phyloP scores from a whole-genome alignment of 2,888 invertebrate genomes.

The Vanessa cardui region DNA sequence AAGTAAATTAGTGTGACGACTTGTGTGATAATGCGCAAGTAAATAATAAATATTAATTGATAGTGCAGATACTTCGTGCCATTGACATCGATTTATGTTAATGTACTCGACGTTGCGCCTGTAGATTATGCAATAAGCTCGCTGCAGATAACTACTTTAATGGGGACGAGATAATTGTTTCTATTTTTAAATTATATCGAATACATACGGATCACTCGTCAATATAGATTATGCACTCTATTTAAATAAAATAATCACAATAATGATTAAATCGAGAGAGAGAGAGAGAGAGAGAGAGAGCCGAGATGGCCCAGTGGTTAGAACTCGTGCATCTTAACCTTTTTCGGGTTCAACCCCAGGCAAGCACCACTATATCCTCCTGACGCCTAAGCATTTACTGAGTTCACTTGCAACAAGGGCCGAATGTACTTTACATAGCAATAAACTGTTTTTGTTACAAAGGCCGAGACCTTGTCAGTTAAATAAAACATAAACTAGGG shows the following conservation, averaged over 20 bases:
- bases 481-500: no score
- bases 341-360: no score
- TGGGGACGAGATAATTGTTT: conserved; percentile 13
- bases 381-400: no score
- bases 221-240: neutral
- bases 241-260: neutral
- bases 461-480: no score
- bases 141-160: conserved; percentile 17
- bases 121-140: conserved; percentile 28
- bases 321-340: no score
- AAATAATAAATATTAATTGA: conserved; percentile 18
- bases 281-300: no score
- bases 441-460: no score
- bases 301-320: no score
- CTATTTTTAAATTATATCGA: neutral
- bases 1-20: neutral
- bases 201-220: neutral
- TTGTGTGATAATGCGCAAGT: neutral
- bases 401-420: no score
- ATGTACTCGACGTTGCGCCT: conserved; percentile 16
- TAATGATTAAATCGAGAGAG: no score
- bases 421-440: no score
- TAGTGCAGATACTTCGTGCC: conserved; percentile 26
- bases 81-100: conserved; percentile 32
- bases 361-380: no score